phyloP scores from a whole-genome alignment of 2,797 vertebrate genomes.

The Glyptemys insculpta region DNA sequence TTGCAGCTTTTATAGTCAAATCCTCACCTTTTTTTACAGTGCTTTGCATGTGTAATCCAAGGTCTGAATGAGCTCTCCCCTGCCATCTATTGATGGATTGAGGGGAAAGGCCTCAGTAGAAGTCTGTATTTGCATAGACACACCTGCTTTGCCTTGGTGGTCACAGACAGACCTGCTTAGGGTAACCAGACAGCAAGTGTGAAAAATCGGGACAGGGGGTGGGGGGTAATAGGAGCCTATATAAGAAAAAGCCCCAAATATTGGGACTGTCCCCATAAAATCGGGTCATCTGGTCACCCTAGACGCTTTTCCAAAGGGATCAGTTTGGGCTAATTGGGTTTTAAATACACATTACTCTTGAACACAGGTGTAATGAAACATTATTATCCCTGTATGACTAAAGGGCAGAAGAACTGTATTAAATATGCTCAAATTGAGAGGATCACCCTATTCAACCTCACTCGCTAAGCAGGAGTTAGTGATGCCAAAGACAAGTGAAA shows the following conservation, averaged over 20 bases:
- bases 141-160: not conserved
- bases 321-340: not conserved
- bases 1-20: conserved; percentile 27
- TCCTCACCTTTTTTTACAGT: conserved; percentile 6
- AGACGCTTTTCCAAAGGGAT: not conserved
- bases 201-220: no score
- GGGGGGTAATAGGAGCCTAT: no score
- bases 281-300: no score
- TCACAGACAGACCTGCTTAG: no score
- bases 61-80: not conserved
- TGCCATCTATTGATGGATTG: not conserved
- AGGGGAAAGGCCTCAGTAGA: not conserved
- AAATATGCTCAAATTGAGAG: not conserved
- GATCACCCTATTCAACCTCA: not conserved
- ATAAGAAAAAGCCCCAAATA: no score
- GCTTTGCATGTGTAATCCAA: not conserved
- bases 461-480: not conserved
- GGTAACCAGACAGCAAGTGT: no score
- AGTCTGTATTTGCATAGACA: no score
- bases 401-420: not conserved
- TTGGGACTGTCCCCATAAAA: no score
- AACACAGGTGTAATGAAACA: not conserved
- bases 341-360: not conserved
- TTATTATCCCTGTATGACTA: not conserved
- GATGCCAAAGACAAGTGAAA: not conserved